Evolutionary conservation across 2,797 vertebrate species (phyloP).

Genomic region (Steatocranus sp.): DNA sequence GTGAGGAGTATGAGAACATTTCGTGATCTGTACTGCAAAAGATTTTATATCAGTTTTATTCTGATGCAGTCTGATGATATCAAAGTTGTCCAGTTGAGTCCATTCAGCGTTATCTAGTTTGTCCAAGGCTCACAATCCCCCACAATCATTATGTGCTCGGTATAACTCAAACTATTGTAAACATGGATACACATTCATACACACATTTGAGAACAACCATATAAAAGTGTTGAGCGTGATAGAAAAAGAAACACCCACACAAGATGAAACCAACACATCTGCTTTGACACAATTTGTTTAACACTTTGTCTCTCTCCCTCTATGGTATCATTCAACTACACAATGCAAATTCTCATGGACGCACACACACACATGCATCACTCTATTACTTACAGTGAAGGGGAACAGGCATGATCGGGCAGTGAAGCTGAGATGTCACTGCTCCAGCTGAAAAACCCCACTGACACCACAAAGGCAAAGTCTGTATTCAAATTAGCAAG

Average conservation of each 20-base stretch:
- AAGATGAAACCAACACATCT: background rate
- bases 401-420: background rate
- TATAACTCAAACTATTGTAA: background rate
- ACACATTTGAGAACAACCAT: background rate
- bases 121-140: background rate
- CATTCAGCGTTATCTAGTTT: background rate
- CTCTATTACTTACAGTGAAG: constrained; percentile 2
- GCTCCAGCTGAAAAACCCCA: constrained; percentile 22
- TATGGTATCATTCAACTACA: background rate
- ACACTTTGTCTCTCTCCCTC: background rate
- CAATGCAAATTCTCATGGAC: background rate
- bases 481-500: constrained; percentile 35
- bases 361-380: background rate
- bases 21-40: background rate
- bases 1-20: background rate
- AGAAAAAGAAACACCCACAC: background rate
- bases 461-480: constrained; percentile 44
- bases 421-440: constrained; percentile 23
- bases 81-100: background rate
- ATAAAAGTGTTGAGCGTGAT: background rate
- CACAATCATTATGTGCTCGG: background rate
- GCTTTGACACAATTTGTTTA: constrained; percentile 12
- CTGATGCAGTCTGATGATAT: background rate
- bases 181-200: background rate
- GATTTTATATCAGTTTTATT: background rate